These are phyloP conservation scores for Carapus acus DNA, from an alignment of 2,797 vertebrate genomes.

Conservation along the genomic window DNA sequence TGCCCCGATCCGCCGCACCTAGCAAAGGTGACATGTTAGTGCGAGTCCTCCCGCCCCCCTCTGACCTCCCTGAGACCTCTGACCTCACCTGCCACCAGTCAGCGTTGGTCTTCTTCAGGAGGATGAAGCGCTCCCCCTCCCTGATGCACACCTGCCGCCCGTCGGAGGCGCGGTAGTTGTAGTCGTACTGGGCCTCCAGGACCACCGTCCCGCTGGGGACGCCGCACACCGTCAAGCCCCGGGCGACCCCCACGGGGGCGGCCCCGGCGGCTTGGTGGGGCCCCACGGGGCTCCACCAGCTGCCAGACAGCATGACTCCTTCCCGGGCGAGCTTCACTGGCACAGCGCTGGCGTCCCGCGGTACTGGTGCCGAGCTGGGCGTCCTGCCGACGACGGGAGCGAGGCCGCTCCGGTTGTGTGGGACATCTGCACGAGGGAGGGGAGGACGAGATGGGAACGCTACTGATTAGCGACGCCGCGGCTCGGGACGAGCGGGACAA, in stretches of 20 bases:
- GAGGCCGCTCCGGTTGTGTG: constrained; percentile 66
- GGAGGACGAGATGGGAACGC: not conserved
- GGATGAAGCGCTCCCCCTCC: constrained; percentile 83
- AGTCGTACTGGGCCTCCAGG: constrained; percentile 82
- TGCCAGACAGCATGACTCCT: constrained; percentile 75
- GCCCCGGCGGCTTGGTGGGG: constrained; percentile 38
- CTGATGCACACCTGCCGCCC: constrained; percentile 78
- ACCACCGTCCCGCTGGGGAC: constrained; percentile 67
- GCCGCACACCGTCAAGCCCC: constrained; percentile 58
- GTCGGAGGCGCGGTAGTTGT: constrained; percentile 76
- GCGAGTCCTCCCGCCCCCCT: not conserved
- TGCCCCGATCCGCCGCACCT: constrained; percentile 75
- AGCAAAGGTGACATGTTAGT: constrained; percentile 23
- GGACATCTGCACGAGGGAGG: constrained; percentile 27
- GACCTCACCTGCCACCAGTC: constrained; percentile 95
- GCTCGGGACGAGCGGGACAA: constrained; percentile 14
- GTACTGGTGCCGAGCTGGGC: constrained; percentile 22
- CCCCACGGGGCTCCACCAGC: constrained; percentile 72
- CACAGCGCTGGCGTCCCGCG: constrained; percentile 12
- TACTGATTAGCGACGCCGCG: constrained; percentile 30
- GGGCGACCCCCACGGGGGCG: constrained; percentile 23
- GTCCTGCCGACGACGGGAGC: constrained; percentile 36
- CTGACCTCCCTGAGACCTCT: not conserved
- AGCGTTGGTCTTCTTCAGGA: constrained; percentile 80
- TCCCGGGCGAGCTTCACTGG: constrained; percentile 49